Conservation (phyloP, 2,797 vertebrate species). For the Spinus pinus region DNA sequence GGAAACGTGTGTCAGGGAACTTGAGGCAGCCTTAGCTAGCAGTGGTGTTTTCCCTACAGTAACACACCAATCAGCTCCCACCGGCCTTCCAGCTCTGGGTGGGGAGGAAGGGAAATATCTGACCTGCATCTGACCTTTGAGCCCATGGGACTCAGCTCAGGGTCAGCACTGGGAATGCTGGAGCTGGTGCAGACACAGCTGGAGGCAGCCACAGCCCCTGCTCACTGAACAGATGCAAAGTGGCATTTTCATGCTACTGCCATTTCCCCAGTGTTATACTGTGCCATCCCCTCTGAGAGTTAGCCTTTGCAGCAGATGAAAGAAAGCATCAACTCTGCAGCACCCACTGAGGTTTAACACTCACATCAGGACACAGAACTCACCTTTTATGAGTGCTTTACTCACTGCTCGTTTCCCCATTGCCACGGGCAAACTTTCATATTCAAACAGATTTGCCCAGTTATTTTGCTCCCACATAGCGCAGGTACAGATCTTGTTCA, state of each 20-base stretch:
- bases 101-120: background rate
- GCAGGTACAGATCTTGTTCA: background rate
- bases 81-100: background rate
- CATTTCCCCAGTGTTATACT: accelerated
- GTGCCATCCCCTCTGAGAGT: background rate
- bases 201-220: background rate
- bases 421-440: background rate
- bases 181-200: background rate
- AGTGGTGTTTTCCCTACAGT: background rate
- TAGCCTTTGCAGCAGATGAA: background rate
- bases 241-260: accelerated
- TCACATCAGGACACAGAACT: accelerated
- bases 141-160: background rate
- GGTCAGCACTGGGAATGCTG: background rate
- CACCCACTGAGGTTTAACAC: background rate
- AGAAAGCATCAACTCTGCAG: background rate
- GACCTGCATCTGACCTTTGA: background rate
- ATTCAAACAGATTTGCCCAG: background rate
- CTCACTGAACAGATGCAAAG: accelerated
- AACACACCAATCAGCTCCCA: accelerated
- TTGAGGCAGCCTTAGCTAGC: background rate
- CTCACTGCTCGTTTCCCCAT: background rate
- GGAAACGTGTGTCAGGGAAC: background rate
- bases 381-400: background rate
- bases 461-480: background rate